phyloP scores from a whole-genome alignment of 2,797 vertebrate genomes.

The Lagodon rhomboides region DNA sequence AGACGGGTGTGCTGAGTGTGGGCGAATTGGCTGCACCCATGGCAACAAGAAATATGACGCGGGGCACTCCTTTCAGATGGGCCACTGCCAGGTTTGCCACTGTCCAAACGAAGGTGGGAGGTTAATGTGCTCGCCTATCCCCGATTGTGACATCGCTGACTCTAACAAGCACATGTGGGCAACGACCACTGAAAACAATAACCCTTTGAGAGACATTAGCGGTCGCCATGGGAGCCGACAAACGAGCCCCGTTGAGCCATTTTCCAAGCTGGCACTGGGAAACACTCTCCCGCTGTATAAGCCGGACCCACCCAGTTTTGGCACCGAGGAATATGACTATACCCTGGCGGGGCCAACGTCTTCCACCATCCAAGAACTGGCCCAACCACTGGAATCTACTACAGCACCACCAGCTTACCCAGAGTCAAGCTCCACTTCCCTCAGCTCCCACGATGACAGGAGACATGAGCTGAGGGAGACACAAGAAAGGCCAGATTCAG shows the following conservation, averaged over 20 bases:
- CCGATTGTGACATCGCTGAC: constrained; percentile 78
- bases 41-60: constrained; percentile 90
- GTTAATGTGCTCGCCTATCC: constrained; percentile 92
- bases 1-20: constrained; percentile 91
- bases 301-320: constrained; percentile 71
- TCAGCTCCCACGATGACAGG: constrained; percentile 48
- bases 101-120: constrained; percentile 91
- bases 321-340: constrained; percentile 81
- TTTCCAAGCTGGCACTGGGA: constrained; percentile 60
- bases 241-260: constrained; percentile 74
- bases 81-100: constrained; percentile 92
- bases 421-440: constrained; percentile 55
- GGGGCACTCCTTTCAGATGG: constrained; percentile 91
- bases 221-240: constrained; percentile 85
- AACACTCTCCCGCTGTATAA: constrained; percentile 79
- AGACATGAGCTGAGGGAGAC: constrained; percentile 68
- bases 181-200: constrained; percentile 78
- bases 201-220: constrained; percentile 81
- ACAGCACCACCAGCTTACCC: constrained; percentile 39
- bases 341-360: constrained; percentile 59
- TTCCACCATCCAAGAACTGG: constrained; percentile 57
- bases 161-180: constrained; percentile 66
- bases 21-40: constrained; percentile 89
- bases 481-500: constrained; percentile 42
- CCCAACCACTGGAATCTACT: constrained; percentile 62